Evolutionary conservation across 2,888 invertebrate genomes (phyloP).

Genomic region (Spilarctia lutea): DNA sequence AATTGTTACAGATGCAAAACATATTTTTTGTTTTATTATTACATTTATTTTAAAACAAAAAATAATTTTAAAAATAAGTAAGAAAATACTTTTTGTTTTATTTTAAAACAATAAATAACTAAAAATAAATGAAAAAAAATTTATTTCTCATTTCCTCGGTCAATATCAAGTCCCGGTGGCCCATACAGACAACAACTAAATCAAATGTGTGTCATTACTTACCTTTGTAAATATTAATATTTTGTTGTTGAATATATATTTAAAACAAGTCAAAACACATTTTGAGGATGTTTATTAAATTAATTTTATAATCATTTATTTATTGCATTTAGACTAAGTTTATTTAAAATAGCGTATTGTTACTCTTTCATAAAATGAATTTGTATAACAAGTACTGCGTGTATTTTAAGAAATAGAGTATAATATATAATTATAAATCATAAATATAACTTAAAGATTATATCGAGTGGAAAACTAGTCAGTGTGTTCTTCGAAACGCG

Average conservation of each 20-base stretch:
- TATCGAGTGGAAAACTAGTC: conserved; percentile 83
- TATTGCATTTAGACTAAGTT: not conserved
- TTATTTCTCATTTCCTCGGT: too few species aligned
- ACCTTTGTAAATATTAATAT: not conserved
- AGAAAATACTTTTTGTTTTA: too few species aligned
- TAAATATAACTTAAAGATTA: conserved; percentile 31
- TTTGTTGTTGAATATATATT: not conserved
- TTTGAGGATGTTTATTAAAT: not conserved
- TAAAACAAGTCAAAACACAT: not conserved
- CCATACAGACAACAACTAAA: not conserved
- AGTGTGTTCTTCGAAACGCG: conserved; percentile 84
- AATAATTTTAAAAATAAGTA: too few species aligned
- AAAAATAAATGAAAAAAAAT: too few species aligned
- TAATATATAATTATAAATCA: conserved; percentile 6
- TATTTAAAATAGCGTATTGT: conserved; percentile 8
- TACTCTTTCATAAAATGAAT: conserved; percentile 45
- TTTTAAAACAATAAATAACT: too few species aligned
- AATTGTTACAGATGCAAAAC: not conserved
- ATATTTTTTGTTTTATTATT: not conserved
- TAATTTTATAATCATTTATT: not conserved
- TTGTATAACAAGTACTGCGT: conserved; percentile 29
- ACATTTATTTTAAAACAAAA: too few species aligned
- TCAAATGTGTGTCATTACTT: not conserved
- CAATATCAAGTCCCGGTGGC: not conserved
- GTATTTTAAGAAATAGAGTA: conserved; percentile 22